Base-by-base conservation (phyloP, 1,140 invertebrate genomes). In the Camponotus floridanus region DNA sequence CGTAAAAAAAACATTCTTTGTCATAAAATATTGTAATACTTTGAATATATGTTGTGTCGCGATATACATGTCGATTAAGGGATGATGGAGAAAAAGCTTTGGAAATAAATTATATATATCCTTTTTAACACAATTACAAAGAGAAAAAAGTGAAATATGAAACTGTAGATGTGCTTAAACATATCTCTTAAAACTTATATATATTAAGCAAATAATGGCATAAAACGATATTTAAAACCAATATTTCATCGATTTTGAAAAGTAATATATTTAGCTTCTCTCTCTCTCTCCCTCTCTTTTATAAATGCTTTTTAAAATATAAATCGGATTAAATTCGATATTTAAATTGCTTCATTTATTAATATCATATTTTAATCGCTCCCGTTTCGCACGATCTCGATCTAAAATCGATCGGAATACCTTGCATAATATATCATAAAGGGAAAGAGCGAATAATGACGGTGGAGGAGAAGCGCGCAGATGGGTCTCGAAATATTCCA, bases 401-500 rank as follows among this genome's bases (percentile, higher is more conserved):
- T 59, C 9, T 39, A 61, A 67, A 79, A 67, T 67, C 21, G 31
- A 65, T 2, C 18, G 15, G 18, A 8, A 67, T 36, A 64, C 45
- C n/a, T 57, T 26, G 61, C 21, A 15, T 45, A 42, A 64, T 48
- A 65, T 21, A 31, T n/a, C 13, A 55, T n/a, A 7, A 1, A 51
- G 42, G 8, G 55, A 26, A 36, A 65, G 18, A 18, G 39, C 9
- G 33, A 11, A 48, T 68, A 79, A 67, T 51, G 39, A 78, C 21
- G 33, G 13, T 21, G 5, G 0, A n/a, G 42, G 81, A 64, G n/a
- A 21, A 33, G 55, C 36, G 42, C 21, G 57, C 45, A 64, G 59
- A 21, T 13, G 73, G 26, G 48, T 87, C 45, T 57, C 74, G 87
- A 84, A 87, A 89, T 84, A 85, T 80, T 55, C 11, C 64, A 55